Evolutionary conservation across 2,888 invertebrate species (phyloP).

Genomic region (Cosmia pyralina): DNA sequence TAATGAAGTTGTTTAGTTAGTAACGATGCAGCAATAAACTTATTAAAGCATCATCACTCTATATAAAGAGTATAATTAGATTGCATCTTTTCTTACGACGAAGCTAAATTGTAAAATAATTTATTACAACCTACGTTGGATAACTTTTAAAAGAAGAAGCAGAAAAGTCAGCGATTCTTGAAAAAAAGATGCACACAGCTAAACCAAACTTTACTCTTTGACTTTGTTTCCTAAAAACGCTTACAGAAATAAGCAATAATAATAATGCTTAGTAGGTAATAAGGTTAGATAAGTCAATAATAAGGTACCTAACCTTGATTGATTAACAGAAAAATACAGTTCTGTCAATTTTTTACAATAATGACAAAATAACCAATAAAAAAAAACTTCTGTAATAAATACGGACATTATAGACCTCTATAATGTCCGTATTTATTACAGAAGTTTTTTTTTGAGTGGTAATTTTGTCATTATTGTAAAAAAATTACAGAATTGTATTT

Average conservation of each 20-base stretch:
- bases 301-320: too few relatives aligned
- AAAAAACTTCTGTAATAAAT: neutral
- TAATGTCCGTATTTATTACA: neutral
- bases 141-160: neutral
- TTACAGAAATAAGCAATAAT: neutral
- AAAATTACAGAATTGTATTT: neutral
- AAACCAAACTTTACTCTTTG: neutral
- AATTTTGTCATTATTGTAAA: neutral
- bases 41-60: neutral
- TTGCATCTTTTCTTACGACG: neutral
- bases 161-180: neutral
- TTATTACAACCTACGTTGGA: neutral
- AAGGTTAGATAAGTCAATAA: too few relatives aligned
- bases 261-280: too few relatives aligned
- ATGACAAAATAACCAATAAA: neutral
- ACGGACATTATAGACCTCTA: too few relatives aligned
- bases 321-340: too few relatives aligned
- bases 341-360: constrained; percentile 7
- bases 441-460: neutral
- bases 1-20: too few relatives aligned
- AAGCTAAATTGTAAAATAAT: neutral
- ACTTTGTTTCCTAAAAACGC: neutral
- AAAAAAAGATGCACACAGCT: neutral
- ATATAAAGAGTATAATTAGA: neutral
- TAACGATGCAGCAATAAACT: neutral